Conservation (phyloP, 2,888 invertebrate species). For the Lasioglossum morio region DNA sequence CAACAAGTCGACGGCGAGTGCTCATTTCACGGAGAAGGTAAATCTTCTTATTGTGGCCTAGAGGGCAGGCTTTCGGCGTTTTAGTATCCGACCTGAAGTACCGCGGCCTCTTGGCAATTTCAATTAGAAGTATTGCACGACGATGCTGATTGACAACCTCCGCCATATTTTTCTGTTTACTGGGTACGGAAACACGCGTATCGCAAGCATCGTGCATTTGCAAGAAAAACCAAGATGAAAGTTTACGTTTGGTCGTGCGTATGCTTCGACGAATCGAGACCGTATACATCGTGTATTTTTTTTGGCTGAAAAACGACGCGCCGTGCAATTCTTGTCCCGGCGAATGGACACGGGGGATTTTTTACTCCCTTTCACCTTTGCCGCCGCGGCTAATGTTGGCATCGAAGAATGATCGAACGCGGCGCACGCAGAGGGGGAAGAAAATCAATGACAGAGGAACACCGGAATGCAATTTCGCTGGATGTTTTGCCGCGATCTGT, state of each 20-base stretch:
- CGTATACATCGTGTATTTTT: neutral
- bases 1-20: constrained; percentile 11
- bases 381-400: constrained; percentile 24
- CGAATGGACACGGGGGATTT: neutral
- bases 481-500: constrained; percentile 44
- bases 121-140: neutral
- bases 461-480: constrained; percentile 39
- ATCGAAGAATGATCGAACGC: constrained; percentile 39
- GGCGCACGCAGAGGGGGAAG: neutral
- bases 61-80: neutral
- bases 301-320: neutral
- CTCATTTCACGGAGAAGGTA: constrained; percentile 12
- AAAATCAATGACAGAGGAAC: constrained; percentile 52
- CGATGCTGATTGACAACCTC: neutral
- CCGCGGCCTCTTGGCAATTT: neutral
- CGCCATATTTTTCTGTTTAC: neutral
- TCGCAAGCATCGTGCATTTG: neutral
- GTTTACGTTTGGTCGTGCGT: neutral
- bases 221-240: constrained; percentile 1
- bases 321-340: neutral
- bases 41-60: constrained; percentile 7
- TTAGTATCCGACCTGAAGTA: neutral
- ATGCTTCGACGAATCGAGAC: neutral
- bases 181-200: neutral
- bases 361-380: neutral